phyloP scores from a whole-genome alignment of 2,888 invertebrate species.

The Lobophora halterata region DNA sequence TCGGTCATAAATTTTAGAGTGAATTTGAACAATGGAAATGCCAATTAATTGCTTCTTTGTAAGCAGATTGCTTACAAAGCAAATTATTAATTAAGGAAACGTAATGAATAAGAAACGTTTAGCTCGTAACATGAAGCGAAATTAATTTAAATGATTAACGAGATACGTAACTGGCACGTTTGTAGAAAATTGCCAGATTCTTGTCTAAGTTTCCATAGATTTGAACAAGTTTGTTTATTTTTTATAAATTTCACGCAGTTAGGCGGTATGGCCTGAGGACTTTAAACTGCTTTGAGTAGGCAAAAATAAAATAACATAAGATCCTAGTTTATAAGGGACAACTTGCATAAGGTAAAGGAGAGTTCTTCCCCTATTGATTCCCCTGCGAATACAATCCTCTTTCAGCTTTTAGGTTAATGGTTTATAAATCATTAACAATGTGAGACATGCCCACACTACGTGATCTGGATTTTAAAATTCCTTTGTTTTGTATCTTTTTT shows the following conservation, averaged over 20 bases:
- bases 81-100: constrained; percentile 77
- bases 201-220: no score
- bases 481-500: constrained; percentile 29
- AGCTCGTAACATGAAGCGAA: constrained; percentile 67
- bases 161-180: constrained; percentile 45
- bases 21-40: constrained; percentile 65
- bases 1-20: constrained; percentile 56
- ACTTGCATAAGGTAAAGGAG: constrained; percentile 25
- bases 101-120: constrained; percentile 74
- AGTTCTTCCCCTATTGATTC: constrained; percentile 39
- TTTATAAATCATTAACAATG: constrained; percentile 66
- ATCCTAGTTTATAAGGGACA: constrained; percentile 12
- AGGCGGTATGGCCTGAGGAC: no score
- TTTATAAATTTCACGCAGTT: no score
- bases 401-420: constrained; percentile 61
- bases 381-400: constrained; percentile 49
- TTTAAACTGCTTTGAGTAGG: no score
- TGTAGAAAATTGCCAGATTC: constrained; percentile 45
- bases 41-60: constrained; percentile 77
- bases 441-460: constrained; percentile 49
- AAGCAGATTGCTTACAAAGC: constrained; percentile 80
- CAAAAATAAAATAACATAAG: no score
- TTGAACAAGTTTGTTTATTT: no score
- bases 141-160: constrained; percentile 79
- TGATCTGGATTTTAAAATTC: constrained; percentile 40